These are phyloP conservation scores for Porites lutea DNA, from an alignment of 64 coral and sea anemone species.

Conservation along the genomic window DNA sequence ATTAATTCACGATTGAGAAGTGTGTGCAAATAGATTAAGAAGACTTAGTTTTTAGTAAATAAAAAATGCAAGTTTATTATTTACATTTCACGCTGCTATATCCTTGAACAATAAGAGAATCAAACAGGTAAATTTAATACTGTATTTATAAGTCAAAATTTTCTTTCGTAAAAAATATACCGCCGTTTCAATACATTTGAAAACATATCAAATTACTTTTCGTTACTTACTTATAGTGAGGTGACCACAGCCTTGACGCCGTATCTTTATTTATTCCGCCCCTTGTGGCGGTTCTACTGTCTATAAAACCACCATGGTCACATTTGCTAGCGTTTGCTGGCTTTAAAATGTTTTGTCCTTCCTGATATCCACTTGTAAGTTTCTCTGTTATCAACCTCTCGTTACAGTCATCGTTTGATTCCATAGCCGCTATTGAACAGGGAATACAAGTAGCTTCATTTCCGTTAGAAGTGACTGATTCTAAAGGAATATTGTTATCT, in stretches of 20 bases:
- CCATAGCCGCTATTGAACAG: not conserved
- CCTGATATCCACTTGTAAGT: slow-evolving; percentile 78
- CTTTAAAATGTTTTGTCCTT: slow-evolving; percentile 67
- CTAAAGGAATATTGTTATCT: not conserved
- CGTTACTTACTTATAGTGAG: slow-evolving; percentile 63
- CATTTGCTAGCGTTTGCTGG: slow-evolving; percentile 69
- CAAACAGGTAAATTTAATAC: not conserved
- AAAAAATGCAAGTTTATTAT: not conserved
- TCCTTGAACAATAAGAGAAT: not conserved
- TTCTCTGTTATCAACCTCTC: slow-evolving; percentile 63
- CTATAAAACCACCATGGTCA: slow-evolving; percentile 65
- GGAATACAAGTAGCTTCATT: slow-evolving; percentile 59
- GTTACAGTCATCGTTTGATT: slow-evolving; percentile 39
- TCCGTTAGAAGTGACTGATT: slow-evolving; percentile 1
- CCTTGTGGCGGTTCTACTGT: slow-evolving; percentile 4
- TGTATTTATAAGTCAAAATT: not conserved
- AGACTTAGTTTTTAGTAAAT: not conserved
- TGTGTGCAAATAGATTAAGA: not conserved
- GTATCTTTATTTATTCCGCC: slow-evolving; percentile 88
- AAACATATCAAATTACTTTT: not conserved
- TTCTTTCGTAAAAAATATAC: not conserved
- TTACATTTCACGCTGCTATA: not conserved
- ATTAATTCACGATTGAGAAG: not conserved
- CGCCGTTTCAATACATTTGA: no score
- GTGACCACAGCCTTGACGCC: slow-evolving; percentile 40